Base-by-base conservation (phyloP, 1,140 invertebrate species). In the Cotesia glomerata region DNA sequence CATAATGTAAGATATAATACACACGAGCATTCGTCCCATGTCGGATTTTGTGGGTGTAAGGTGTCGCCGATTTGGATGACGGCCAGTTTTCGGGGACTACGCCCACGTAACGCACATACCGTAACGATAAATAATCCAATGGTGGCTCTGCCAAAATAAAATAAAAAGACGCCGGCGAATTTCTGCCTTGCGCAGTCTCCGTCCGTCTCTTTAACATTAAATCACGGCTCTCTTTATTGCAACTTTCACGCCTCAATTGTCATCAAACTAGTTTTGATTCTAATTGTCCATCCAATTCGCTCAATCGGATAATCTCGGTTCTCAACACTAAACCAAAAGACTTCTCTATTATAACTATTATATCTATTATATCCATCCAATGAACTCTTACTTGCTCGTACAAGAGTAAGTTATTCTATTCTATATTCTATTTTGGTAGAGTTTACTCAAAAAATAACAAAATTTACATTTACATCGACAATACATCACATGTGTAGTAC, bases 71-170 rank as follows among this genome's bases (percentile, higher is more conserved):
- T 76, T 83, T 86, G 85, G 85, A 84, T 69, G 69, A 26, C 64
- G 68, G 79, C 85, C 85, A 86, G 73, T 32, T 67, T 54, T 61
- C 35, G 71, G 66, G 62, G 36, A 79, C 76, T 65, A 52, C 77
- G 76, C 85, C 85, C 80, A 86, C 85, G 83, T 80, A 85, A 82
- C 74, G 76, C 77, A 79, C 84, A 86, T 86, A 84, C 82, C 85
- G 80, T 86, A 76, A 79, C 82, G 82, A 86, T 86, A 85, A 86
- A 86, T 86, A 85, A 86, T 86, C 84, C 78, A 85, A 84, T 72
- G 77, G 75, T 67, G 67, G 74, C 69, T 69, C 69, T 76, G 75
- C 75, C 76, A 75, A 79, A 26, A 26, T 26, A 26, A 26, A 26
- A 26, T 26, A 26, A 26, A 26, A 75, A 75, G 74, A 76, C 72